Evolutionary conservation across 2,797 vertebrate species (phyloP), one percentile per base, ranked within the genome.

Genomic region (Coreius guichenoti): DNA sequence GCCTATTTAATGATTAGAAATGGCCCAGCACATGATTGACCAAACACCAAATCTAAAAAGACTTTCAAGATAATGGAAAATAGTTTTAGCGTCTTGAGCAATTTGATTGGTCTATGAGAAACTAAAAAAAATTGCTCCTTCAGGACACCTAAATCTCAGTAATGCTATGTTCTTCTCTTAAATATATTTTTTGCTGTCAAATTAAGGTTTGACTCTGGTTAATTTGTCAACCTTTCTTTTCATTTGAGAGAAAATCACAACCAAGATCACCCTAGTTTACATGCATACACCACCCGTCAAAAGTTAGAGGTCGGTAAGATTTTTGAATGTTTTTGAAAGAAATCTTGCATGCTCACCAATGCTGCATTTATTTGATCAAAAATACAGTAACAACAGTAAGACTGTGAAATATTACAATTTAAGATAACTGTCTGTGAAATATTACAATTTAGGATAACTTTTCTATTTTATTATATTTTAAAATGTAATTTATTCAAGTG

Each of bases 1-100:
- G 80, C 4, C 36, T 65, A 8, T 77, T 80, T 70, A 21, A 51
- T 12, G 61, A 84, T 82, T 75, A 86, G 43, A 86, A 39, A 65
- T 39, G 31, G 14, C 31, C 13, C 23, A 68, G 36, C 65, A n/a
- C 65, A 63, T 63, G 51, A 47, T 29, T 56, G 36, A 45, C 70
- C 21, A 26, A 75, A 47, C 69, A 29, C 47, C 3, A 5, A 63
- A 54, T 70, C 12, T 61, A 36, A 75, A 68, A 51, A 54, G 26
- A n/a, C 23, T 68, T 51, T 26, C 1, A 54, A 72, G 51, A 31
- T 31, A 58, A 26, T 16, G 19, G 6, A 79, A 51, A 65, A 72
- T 19, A 23, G 11, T 47, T 83, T 36, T 8, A 47, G 31, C 2
- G 12, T 11, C 26, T 43, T 67, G 33, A 29, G 61, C 43, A 70